Evolutionary conservation across 2,888 invertebrate species (phyloP).

Genomic region (Enchytraeus crypticus): DNA sequence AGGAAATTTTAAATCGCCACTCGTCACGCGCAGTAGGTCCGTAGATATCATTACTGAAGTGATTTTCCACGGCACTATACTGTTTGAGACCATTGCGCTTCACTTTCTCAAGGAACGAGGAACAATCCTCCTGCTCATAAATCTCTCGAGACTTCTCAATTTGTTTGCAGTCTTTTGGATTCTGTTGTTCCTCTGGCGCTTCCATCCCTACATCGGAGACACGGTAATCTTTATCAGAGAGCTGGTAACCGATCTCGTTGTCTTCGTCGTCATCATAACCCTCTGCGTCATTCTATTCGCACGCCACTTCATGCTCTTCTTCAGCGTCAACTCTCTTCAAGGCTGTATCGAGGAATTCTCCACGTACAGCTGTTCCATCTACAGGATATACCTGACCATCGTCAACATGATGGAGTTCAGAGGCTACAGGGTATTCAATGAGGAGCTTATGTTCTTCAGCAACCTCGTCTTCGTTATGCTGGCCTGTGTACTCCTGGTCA

Average conservation of each 20-base stretch:
- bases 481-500: slow-evolving; percentile 4
- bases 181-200: too few species aligned
- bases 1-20: too few species aligned
- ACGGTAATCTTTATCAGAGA: slow-evolving; percentile 8
- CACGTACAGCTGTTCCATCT: neutral
- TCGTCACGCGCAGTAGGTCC: too few species aligned
- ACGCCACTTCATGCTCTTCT: slow-evolving; percentile 11
- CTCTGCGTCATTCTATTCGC: slow-evolving; percentile 4
- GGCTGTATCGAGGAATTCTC: slow-evolving; percentile 10
- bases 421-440: neutral
- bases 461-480: slow-evolving; percentile 3
- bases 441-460: neutral
- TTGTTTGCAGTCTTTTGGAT: too few species aligned
- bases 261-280: slow-evolving; percentile 3
- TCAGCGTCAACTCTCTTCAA: slow-evolving; percentile 6
- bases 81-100: too few species aligned
- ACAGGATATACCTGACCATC: slow-evolving; percentile 6
- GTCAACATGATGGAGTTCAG: slow-evolving; percentile 7
- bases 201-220: neutral
- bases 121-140: too few species aligned
- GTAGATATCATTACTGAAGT: too few species aligned
- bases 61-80: too few species aligned
- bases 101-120: too few species aligned
- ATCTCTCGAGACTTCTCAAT: too few species aligned
- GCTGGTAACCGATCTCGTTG: slow-evolving; percentile 1